These are phyloP conservation scores for Otus sunia DNA, from an alignment of 2,113 vertebrate species.

Conservation along the genomic window DNA sequence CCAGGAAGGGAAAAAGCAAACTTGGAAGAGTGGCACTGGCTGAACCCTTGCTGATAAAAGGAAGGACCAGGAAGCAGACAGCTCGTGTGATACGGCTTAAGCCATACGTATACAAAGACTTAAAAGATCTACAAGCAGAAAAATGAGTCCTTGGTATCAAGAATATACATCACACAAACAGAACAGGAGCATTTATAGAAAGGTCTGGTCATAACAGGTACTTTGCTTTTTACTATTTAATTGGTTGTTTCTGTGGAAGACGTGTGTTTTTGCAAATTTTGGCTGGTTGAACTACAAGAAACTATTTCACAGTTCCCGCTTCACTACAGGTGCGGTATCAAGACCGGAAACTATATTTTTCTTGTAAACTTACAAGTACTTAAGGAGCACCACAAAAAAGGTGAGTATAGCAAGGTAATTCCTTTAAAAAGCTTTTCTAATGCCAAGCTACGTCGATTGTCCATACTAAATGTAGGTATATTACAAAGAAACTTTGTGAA, in stretches of 20 bases:
- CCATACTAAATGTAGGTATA: background rate
- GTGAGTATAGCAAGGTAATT: background rate
- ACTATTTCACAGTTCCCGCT: background rate
- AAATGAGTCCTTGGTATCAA: background rate
- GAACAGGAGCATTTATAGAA: background rate
- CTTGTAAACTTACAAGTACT: background rate
- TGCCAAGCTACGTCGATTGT: background rate
- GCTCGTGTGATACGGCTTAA: background rate
- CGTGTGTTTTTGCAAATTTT: background rate
- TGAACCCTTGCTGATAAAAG: conserved; percentile 12
- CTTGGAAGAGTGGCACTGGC: conserved; percentile 12
- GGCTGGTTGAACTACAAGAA: background rate
- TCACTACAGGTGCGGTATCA: background rate
- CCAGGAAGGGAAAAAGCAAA: conserved; percentile 2
- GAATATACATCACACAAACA: background rate
- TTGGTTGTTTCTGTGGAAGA: background rate
- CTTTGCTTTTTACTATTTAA: background rate
- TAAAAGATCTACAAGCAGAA: background rate
- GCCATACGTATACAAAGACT: background rate
- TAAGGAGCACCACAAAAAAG: background rate
- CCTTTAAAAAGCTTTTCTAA: background rate
- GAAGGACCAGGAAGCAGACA: conserved; percentile 33
- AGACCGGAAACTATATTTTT: background rate
- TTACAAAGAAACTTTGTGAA: background rate
- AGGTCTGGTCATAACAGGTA: background rate